Percentiles rank a stretch among this genome's conserved stretches.
Conservation (phyloP, 2,113 vertebrate species). For the Melanerpes formicivorus region DNA sequence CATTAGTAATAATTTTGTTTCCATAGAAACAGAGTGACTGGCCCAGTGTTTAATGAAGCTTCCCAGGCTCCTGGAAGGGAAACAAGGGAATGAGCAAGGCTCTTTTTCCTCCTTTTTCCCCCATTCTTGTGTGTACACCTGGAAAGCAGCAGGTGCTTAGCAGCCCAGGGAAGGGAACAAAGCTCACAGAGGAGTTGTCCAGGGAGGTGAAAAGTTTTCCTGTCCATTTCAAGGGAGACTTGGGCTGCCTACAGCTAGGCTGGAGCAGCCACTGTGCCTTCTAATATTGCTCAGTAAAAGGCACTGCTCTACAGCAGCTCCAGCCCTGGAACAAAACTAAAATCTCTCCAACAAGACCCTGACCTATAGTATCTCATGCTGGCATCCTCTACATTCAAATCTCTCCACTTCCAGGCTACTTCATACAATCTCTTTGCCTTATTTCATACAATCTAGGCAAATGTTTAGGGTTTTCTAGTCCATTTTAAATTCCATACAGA, state of each 20-base stretch:
- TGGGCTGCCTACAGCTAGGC: neutral
- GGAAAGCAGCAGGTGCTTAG: conserved; percentile 1
- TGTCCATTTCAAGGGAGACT: neutral
- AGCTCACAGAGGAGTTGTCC: neutral
- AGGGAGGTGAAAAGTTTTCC: neutral
- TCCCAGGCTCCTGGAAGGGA: conserved; percentile 27
- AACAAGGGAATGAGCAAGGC: neutral
- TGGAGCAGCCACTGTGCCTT: neutral
- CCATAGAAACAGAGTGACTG: conserved; percentile 51
- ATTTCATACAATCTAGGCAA: no score
- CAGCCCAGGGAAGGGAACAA: neutral
- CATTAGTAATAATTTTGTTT: conserved; percentile 69
- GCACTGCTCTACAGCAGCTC: neutral
- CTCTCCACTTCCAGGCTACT: no score
- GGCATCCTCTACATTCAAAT: neutral
- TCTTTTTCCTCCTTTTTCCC: neutral
- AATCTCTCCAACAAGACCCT: neutral
- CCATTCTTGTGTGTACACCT: neutral
- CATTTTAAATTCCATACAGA: no score
- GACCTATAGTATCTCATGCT: neutral
- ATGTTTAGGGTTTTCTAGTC: no score
- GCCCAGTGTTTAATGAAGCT: conserved; percentile 39
- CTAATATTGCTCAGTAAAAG: neutral
- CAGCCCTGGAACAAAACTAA: neutral
- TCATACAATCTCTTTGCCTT: no score